These are phyloP conservation scores for Panorpa germanica DNA, from an alignment of 2,888 invertebrate genomes.

Conservation along the genomic window DNA sequence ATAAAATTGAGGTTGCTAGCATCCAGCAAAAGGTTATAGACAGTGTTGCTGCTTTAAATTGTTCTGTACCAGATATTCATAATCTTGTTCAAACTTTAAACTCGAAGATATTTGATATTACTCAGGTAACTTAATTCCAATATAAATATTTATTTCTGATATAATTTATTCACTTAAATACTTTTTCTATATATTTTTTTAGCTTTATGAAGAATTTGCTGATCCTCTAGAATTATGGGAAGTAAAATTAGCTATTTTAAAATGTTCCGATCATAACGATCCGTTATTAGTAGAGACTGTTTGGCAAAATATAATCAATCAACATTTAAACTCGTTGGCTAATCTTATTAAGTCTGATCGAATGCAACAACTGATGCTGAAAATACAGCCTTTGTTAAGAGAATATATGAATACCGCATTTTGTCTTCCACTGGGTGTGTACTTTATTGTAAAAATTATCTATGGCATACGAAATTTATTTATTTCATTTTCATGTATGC, in stretches of 20 bases:
- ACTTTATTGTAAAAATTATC: conserved; percentile 5
- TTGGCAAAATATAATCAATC: conserved; percentile 69
- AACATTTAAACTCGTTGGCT: conserved; percentile 32
- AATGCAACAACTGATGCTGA: conserved; percentile 48
- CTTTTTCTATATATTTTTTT: no score
- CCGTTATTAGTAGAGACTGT: conserved; percentile 71
- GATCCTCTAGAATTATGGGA: conserved; percentile 81
- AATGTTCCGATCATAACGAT: conserved; percentile 87
- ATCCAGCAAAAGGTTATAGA: no score
- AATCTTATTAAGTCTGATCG: conserved; percentile 27
- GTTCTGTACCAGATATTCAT: no score
- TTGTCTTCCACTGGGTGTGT: conserved; percentile 72
- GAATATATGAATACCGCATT: conserved; percentile 65
- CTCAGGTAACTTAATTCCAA: no score
- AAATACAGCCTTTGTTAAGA: conserved; percentile 56
- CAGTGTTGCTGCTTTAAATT: no score
- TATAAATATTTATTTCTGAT: no score
- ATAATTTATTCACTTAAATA: no score
- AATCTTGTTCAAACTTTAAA: no score
- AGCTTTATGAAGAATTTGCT: conserved; percentile 83
- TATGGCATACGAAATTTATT: conserved; percentile 7
- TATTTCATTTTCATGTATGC: no score
- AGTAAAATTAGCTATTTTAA: conserved; percentile 85
- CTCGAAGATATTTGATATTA: no score
- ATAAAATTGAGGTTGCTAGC: no score